Base-by-base conservation (phyloP, 1,140 invertebrate genomes). In the Drosophila mojavensis region DNA sequence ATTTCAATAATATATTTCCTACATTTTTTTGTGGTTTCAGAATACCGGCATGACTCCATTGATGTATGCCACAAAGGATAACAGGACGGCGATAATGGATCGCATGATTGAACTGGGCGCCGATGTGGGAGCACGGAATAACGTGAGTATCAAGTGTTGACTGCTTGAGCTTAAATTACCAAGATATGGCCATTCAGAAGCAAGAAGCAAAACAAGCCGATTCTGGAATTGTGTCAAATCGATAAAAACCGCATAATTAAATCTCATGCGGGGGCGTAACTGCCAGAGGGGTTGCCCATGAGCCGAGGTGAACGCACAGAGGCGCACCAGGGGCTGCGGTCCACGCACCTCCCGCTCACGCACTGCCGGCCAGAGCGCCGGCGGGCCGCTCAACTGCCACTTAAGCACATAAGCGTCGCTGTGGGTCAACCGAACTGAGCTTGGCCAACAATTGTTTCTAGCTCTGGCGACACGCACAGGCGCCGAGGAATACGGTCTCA, bases 51-150 rank as follows among this genome's bases (percentile, higher is more conserved):
- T 98, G 95, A 98, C 97, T 55, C 97, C 98, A 3, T 93, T 99
- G 71, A 99, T 99, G 97, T 96, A 96, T 86, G 97, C 97, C 1
- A 97, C 98, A 0, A 97, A 98, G 93, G 98, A 99, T 92, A 99
- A 98, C 92, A 95, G 96, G 77, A 96, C 97, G 4, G 95, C 96
- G 13, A 95, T 98, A 83, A 94, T 98, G 54, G 98, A 99, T 92
- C 94, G 97, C 55, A 95, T 99, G 92, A 95, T 98, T 65, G 98
- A 99, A 62, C 94, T 98, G 3, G 98, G 98, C 17, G 96, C 96
- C n/a, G 97, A 98, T 91, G 95, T 98, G 48, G 96, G 97, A 68
- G 97, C 97, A 20, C 95, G 96, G 78, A 98, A 97, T 92, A 97
- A 97, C 92, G 97, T 97, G 93, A 97, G 96, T 96, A 70, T 62